Conservation (phyloP, 2,113 vertebrate species). For the Epinephelus lanceolatus region DNA sequence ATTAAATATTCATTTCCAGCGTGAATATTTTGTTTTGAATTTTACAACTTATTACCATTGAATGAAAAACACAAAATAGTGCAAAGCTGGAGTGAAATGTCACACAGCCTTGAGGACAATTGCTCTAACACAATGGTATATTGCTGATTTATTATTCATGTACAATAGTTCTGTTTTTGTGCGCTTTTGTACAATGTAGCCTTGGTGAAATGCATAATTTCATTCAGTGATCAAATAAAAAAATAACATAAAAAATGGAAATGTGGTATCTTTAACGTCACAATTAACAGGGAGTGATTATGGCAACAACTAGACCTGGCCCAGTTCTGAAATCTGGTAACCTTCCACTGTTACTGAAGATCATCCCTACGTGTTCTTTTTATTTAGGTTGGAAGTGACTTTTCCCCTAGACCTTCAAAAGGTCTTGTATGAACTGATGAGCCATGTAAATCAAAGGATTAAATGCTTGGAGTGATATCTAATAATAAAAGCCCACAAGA, state of each 20-base stretch:
- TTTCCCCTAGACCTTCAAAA: conserved; percentile 42
- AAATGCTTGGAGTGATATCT: conserved; percentile 72
- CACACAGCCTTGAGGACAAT: conserved; percentile 11
- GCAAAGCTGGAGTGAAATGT: conserved; percentile 28
- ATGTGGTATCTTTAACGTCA: background rate
- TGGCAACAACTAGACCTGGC: background rate
- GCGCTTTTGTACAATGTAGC: background rate
- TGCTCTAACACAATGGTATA: background rate
- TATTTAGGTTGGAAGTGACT: conserved; percentile 26
- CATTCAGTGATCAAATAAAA: background rate
- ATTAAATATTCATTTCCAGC: conserved; percentile 44
- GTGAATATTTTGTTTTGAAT: conserved; percentile 47
- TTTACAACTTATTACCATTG: conserved; percentile 37
- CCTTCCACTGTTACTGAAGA: background rate
- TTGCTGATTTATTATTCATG: background rate
- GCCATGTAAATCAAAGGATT: conserved; percentile 72
- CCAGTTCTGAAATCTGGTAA: background rate
- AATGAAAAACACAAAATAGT: conserved; percentile 42
- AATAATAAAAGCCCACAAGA: conserved; percentile 73
- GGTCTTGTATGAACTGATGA: conserved; percentile 51
- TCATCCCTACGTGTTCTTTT: background rate
- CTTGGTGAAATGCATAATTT: background rate
- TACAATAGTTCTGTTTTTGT: background rate
- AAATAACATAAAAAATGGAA: conserved; percentile 1
- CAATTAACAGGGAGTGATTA: background rate